Evolutionary conservation across 2,888 invertebrate genomes (phyloP).

Genomic region (Perizoma flavofasciatum): DNA sequence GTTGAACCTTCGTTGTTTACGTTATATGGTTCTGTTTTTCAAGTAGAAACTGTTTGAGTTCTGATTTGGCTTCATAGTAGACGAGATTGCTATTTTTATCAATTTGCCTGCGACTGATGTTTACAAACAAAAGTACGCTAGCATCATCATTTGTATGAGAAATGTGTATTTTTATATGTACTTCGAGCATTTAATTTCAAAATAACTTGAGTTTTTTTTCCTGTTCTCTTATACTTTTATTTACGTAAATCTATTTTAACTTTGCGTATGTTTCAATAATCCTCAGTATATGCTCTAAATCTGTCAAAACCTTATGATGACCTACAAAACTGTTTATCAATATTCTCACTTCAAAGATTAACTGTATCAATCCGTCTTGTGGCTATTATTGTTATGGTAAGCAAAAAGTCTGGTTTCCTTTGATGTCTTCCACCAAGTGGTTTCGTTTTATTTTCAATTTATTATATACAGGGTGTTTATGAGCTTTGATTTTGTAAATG

Average conservation of each 20-base stretch:
- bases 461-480: background rate
- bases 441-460: conserved; percentile 25
- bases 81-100: conserved; percentile 1
- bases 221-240: background rate
- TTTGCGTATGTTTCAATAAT: background rate
- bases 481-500: background rate
- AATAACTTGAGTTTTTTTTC: too few species aligned
- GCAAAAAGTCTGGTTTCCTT: conserved; percentile 42
- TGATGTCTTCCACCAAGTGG: conserved; percentile 32
- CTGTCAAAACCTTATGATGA: conserved; percentile 29
- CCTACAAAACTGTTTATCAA: conserved; percentile 34
- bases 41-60: conserved; percentile 2
- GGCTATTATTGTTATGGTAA: conserved; percentile 43
- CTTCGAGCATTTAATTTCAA: too few species aligned
- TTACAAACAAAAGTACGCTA: background rate
- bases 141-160: too few species aligned
- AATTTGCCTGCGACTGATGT: background rate
- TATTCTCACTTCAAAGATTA: conserved; percentile 40
- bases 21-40: conserved; percentile 20
- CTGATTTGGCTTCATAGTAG: background rate
- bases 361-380: conserved; percentile 41
- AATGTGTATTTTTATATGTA: too few species aligned
- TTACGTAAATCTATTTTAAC: background rate
- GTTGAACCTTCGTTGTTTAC: conserved; percentile 4
- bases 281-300: conserved; percentile 25